Conservation (phyloP, 1,140 invertebrate genomes). For the Nasonia longicornis region DNA sequence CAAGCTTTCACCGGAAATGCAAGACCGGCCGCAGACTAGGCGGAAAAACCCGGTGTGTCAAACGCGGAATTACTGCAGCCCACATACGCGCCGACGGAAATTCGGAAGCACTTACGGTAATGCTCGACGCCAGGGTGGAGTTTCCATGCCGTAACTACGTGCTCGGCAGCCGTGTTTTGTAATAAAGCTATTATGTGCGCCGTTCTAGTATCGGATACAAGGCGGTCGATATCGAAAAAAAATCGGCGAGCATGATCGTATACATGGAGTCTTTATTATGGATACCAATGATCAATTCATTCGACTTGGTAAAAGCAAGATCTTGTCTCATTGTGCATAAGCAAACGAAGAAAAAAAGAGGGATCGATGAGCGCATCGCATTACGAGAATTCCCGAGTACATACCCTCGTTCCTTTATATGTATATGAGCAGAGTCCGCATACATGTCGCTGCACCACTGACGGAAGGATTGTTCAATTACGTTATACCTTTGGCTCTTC, state of each 20-base stretch:
- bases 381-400: neutral
- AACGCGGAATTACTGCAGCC: slow-evolving; percentile 2
- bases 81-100: neutral
- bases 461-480: neutral
- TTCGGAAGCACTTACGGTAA: neutral
- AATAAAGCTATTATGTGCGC: neutral
- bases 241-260: too few species aligned
- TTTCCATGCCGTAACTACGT: neutral
- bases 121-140: neutral
- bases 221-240: too few species aligned
- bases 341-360: too few species aligned
- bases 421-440: neutral
- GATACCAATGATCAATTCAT: too few species aligned
- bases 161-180: neutral
- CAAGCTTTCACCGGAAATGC: slow-evolving; percentile 25
- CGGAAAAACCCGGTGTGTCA: slow-evolving; percentile 16
- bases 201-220: too few species aligned
- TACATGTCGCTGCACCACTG: too few species aligned
- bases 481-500: neutral
- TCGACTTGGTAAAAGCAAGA: too few species aligned
- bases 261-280: too few species aligned
- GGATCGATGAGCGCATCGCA: neutral
- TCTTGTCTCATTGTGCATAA: too few species aligned
- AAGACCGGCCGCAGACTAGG: neutral
- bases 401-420: neutral